Percentiles rank a stretch among this genome's conserved stretches.
Evolutionary conservation across 2,888 invertebrate genomes (phyloP).

Genomic region (Nemotelus pantherinus): DNA sequence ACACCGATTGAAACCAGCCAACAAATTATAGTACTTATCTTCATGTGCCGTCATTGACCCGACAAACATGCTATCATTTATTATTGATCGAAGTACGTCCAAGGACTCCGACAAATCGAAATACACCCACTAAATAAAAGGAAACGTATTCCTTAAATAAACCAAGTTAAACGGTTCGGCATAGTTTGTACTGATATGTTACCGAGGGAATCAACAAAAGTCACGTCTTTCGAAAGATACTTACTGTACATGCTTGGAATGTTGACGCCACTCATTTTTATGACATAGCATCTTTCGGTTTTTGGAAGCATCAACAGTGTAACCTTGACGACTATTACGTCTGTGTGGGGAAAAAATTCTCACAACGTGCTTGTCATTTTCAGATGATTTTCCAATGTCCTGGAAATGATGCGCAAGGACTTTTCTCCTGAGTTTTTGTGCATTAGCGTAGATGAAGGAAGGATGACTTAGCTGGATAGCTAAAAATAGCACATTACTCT

Average conservation of each 20-base stretch:
- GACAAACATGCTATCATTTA: too few relatives aligned
- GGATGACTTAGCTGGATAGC: too few relatives aligned
- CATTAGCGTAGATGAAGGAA: too few relatives aligned
- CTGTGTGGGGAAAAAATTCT: neutral
- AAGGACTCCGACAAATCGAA: too few relatives aligned
- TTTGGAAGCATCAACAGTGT: neutral
- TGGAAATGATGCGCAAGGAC: too few relatives aligned
- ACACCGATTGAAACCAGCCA: too few relatives aligned
- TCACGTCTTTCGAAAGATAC: neutral
- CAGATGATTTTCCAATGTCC: neutral
- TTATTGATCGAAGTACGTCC: too few relatives aligned
- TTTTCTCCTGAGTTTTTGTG: too few relatives aligned
- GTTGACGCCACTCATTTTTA: neutral
- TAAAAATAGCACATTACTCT: too few relatives aligned
- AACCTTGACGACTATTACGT: constrained; percentile 14
- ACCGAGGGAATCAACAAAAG: constrained; percentile 3
- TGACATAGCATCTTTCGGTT: neutral
- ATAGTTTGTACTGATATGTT: neutral
- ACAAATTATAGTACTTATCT: too few relatives aligned
- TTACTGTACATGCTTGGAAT: neutral
- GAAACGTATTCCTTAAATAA: neutral
- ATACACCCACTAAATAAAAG: neutral
- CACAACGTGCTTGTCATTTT: constrained; percentile 13
- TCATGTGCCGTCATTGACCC: too few relatives aligned
- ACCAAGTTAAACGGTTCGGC: neutral